These are phyloP conservation scores for Ischnus inquisitorius DNA, from an alignment of 2,888 invertebrate genomes.

Conservation along the genomic window DNA sequence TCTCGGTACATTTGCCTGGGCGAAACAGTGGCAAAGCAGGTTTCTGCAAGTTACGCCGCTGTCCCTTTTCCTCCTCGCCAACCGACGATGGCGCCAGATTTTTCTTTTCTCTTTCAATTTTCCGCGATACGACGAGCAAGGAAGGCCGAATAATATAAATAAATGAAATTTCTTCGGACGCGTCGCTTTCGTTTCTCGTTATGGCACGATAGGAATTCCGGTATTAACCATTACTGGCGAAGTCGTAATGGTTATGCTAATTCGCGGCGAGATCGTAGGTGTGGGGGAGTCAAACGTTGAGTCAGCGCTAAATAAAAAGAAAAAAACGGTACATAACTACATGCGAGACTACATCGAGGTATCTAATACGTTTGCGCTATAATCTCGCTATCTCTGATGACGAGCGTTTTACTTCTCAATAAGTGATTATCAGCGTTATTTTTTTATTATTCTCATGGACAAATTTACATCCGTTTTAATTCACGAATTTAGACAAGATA, in stretches of 20 bases:
- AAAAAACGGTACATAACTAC: conserved; percentile 22
- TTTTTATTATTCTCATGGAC: background rate
- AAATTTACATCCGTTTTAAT: conserved; percentile 17
- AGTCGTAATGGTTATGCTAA: conserved; percentile 53
- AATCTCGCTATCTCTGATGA: conserved; percentile 73
- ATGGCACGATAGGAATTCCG: conserved; percentile 40
- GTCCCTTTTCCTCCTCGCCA: background rate
- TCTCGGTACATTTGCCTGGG: conserved; percentile 55
- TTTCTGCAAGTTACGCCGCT: conserved; percentile 59
- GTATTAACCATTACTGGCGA: conserved; percentile 24
- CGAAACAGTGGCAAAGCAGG: conserved; percentile 66
- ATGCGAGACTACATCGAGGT: conserved; percentile 4
- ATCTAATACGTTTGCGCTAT: conserved; percentile 2
- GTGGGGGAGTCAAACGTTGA: conserved; percentile 33
- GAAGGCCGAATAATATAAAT: background rate
- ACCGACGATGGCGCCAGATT: no score
- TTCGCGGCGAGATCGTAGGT: conserved; percentile 30
- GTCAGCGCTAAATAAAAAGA: conserved; percentile 71
- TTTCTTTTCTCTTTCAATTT: background rate
- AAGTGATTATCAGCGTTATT: conserved; percentile 53
- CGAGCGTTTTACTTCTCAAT: conserved; percentile 55
- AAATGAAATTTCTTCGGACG: background rate
- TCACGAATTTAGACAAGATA: background rate
- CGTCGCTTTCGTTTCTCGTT: background rate
- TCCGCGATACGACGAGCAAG: background rate